These are phyloP conservation scores for Ammodramus savannarum DNA, from an alignment of 2,113 vertebrate genomes.

Conservation along the genomic window DNA sequence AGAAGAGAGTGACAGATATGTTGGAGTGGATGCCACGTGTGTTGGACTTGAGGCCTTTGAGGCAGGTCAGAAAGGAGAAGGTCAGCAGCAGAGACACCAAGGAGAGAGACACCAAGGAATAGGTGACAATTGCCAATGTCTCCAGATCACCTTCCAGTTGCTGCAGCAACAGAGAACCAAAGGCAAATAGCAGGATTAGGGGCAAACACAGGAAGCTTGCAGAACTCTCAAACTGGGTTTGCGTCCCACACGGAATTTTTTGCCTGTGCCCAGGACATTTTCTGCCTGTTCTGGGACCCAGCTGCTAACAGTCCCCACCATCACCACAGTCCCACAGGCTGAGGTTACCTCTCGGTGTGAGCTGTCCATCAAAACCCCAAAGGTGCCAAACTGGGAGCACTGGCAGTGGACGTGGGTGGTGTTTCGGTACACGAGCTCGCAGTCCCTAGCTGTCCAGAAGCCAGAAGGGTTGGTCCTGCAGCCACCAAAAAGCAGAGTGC, in stretches of 20 bases:
- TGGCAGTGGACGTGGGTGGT: conserved; percentile 93
- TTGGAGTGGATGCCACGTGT: conserved; percentile 93
- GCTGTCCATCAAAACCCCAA: conserved; percentile 96
- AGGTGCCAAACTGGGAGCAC: conserved; percentile 92
- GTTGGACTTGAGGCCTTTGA: conserved; percentile 95
- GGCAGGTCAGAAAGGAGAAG: conserved; percentile 85
- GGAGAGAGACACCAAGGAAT: conserved; percentile 85
- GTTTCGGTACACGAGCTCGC: conserved; percentile 92
- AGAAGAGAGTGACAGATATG: conserved; percentile 85
- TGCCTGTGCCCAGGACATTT: not conserved
- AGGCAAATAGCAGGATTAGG: not conserved
- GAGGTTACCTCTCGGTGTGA: conserved; percentile 93
- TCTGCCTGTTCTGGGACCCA: not conserved
- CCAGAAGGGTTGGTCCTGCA: conserved; percentile 83
- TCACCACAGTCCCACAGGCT: not conserved
- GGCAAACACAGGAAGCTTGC: not conserved
- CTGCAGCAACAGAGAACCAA: conserved; percentile 64
- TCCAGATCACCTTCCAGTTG: conserved; percentile 95
- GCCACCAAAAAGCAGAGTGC: conserved; percentile 46
- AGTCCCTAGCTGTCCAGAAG: conserved; percentile 93
- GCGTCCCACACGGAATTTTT: not conserved
- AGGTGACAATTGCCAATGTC: conserved; percentile 89
- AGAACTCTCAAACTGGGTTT: not conserved
- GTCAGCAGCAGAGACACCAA: conserved; percentile 88
- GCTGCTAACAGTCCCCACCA: not conserved